phyloP scores from a whole-genome alignment of 2,888 invertebrate species.

The Agonopterix arenella region DNA sequence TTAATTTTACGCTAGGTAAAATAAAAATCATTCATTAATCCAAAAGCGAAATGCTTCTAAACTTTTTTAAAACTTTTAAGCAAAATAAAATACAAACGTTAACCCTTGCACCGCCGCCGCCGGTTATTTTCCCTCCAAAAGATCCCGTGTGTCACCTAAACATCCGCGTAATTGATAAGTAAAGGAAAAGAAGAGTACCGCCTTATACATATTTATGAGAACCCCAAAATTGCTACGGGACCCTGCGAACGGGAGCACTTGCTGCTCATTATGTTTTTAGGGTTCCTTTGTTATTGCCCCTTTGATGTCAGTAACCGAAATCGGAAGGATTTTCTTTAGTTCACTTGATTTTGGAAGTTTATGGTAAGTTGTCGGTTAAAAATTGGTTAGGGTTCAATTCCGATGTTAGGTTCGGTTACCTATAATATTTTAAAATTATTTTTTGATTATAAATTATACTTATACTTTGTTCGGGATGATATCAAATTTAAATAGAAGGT shows the following conservation, averaged over 20 bases:
- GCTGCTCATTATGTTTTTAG: constrained; percentile 73
- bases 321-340: constrained; percentile 55
- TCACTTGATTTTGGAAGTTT: constrained; percentile 38
- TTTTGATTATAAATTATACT: too few species aligned
- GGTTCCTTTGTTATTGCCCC: constrained; percentile 66
- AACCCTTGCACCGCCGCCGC: constrained; percentile 51
- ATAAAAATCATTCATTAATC: too few species aligned
- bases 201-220: constrained; percentile 75
- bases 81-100: constrained; percentile 18
- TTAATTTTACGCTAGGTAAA: too few species aligned
- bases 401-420: too few species aligned
- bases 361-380: constrained; percentile 21
- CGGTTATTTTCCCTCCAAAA: constrained; percentile 45
- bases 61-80: background rate
- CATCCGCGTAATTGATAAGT: constrained; percentile 76
- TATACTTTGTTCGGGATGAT: too few species aligned
- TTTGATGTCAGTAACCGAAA: constrained; percentile 63
- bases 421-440: too few species aligned
- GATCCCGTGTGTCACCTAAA: constrained; percentile 62
- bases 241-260: constrained; percentile 72
- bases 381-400: background rate
- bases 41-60: background rate
- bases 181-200: constrained; percentile 73
- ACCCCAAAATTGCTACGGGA: constrained; percentile 68
- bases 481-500: too few species aligned